phyloP scores from a whole-genome alignment of 2,888 invertebrate genomes.

The Colostygia pectinataria region DNA sequence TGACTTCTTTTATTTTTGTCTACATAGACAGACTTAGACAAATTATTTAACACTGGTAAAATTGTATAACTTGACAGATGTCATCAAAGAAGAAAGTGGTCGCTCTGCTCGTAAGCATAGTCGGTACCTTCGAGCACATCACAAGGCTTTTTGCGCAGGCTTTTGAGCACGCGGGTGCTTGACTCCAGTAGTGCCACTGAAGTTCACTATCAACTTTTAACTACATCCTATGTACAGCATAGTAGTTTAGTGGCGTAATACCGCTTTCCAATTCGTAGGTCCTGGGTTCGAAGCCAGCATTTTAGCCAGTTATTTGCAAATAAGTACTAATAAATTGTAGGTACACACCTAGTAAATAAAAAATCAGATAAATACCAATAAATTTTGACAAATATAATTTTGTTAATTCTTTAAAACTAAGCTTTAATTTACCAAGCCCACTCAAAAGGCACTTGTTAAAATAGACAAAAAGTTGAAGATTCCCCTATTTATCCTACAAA shows the following conservation, averaged over 20 bases:
- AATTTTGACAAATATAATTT: background rate
- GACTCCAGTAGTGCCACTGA: constrained; percentile 28
- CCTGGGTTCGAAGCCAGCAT: too few species aligned
- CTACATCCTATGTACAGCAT: constrained; percentile 12
- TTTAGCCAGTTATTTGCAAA: background rate
- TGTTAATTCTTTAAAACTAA: background rate
- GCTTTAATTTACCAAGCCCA: background rate
- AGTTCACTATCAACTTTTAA: constrained; percentile 17
- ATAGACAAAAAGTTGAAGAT: constrained; percentile 33
- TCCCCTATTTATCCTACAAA: constrained; percentile 31
- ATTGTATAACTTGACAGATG: too few species aligned
- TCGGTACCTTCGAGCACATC: constrained; percentile 26
- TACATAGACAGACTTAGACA: too few species aligned
- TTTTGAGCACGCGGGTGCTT: constrained; percentile 46
- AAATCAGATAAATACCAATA: background rate
- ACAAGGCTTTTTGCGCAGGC: constrained; percentile 57
- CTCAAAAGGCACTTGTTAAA: constrained; percentile 28
- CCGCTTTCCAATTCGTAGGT: too few species aligned
- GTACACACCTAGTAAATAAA: background rate
- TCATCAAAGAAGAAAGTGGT: too few species aligned
- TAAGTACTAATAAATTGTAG: too few species aligned
- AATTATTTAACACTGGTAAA: too few species aligned
- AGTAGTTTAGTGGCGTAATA: too few species aligned
- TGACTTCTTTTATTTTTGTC: too few species aligned
- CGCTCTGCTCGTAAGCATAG: constrained; percentile 33